A percentile compares a stretch with the other conserved stretches of the same genome.
phyloP scores from a whole-genome alignment of 2,888 invertebrate genomes.

The Platycnemis pennipes region DNA sequence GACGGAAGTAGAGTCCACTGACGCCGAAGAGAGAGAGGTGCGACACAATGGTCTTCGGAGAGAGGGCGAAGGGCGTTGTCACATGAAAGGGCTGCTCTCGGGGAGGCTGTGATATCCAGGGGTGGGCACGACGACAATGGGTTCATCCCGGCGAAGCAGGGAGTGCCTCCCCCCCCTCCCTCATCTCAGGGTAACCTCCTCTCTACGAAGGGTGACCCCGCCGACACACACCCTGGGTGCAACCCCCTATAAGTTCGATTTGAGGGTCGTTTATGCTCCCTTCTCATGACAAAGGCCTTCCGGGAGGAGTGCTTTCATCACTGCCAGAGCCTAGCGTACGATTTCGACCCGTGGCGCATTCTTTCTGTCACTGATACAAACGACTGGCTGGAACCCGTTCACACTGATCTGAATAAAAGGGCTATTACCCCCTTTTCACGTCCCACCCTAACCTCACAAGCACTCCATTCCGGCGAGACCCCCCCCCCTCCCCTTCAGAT shows the following conservation, averaged over 20 bases:
- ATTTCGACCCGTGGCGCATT: not conserved
- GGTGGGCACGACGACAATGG: not conserved
- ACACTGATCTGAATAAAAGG: slow-evolving; percentile 41
- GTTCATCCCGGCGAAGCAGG: not conserved
- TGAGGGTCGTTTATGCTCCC: slow-evolving; percentile 58
- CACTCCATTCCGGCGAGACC: no score
- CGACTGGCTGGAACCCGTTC: slow-evolving; percentile 46
- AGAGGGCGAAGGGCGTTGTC: not conserved
- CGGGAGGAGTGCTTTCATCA: slow-evolving; percentile 55
- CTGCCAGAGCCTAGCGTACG: slow-evolving; percentile 28
- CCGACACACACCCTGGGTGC: not conserved
- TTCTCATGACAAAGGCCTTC: slow-evolving; percentile 48
- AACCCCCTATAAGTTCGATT: slow-evolving; percentile 29
- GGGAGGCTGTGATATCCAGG: not conserved
- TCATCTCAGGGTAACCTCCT: not conserved
- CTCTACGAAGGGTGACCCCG: not conserved
- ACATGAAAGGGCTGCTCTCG: no score
- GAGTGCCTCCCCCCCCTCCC: not conserved
- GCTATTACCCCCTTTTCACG: slow-evolving; percentile 24
- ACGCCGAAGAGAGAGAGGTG: not conserved
- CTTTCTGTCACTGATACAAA: slow-evolving; percentile 59
- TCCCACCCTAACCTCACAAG: not conserved
- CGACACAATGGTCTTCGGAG: not conserved
- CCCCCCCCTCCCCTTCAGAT: no score
- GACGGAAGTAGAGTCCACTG: not conserved